Conservation (phyloP, 2,888 invertebrate genomes). For the Ormia ochracea region DNA sequence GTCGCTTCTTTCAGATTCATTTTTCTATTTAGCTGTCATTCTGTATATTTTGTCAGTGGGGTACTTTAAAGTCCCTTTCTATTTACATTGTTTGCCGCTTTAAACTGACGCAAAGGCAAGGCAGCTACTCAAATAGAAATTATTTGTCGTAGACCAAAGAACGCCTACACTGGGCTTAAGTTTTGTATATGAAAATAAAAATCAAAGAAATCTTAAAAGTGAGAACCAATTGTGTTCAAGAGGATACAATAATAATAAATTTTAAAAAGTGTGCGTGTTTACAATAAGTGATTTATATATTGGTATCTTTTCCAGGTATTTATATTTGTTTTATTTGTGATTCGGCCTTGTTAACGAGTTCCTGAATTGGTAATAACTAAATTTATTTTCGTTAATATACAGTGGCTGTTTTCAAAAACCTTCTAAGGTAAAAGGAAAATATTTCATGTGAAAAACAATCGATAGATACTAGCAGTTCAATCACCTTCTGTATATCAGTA, state of each 20-base stretch:
- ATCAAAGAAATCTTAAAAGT: slow-evolving; percentile 9
- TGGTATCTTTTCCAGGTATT: not conserved
- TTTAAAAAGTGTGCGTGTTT: not conserved
- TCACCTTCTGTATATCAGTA: too few relatives aligned
- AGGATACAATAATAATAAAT: not conserved
- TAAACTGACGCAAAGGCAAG: slow-evolving; percentile 1
- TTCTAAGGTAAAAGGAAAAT: too few relatives aligned
- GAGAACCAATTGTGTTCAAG: not conserved
- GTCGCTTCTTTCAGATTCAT: slow-evolving; percentile 38
- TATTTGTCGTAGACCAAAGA: not conserved
- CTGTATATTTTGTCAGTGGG: not conserved
- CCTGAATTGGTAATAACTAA: not conserved
- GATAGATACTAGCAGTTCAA: too few relatives aligned
- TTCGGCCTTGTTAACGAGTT: not conserved
- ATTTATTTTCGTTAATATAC: not conserved
- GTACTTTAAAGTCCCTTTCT: slow-evolving; percentile 23
- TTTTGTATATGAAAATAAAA: not conserved
- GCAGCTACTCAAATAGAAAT: slow-evolving; percentile 6
- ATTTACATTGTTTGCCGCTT: slow-evolving; percentile 27
- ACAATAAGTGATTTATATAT: not conserved
- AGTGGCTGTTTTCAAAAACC: too few relatives aligned
- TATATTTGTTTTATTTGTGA: not conserved
- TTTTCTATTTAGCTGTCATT: slow-evolving; percentile 17
- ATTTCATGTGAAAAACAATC: too few relatives aligned
- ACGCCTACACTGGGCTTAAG: slow-evolving; percentile 28